These are phyloP conservation scores for Passer domesticus DNA, from an alignment of 2,113 vertebrate genomes.

Conservation along the genomic window DNA sequence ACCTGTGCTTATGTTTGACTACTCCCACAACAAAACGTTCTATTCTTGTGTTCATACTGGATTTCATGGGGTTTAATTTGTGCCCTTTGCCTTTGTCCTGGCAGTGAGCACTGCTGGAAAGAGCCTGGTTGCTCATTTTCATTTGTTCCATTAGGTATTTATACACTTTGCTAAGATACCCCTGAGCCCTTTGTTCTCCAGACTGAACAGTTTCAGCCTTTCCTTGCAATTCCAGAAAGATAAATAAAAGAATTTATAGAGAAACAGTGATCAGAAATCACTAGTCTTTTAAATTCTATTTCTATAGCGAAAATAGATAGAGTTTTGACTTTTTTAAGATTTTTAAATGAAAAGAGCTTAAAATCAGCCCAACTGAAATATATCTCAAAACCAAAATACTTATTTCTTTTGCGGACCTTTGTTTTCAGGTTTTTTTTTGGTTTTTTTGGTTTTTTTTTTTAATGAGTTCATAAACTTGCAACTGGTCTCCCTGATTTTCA, in stretches of 20 bases:
- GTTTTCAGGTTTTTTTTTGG: neutral
- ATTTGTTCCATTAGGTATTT: neutral
- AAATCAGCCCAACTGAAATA: neutral
- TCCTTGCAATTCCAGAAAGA: neutral
- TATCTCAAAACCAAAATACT: neutral
- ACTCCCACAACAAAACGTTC: fast-evolving
- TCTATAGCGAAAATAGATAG: neutral
- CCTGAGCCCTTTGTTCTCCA: neutral
- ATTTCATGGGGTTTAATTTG: neutral
- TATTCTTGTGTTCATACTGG: neutral
- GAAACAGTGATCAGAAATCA: neutral
- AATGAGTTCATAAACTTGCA: neutral
- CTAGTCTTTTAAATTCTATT: fast-evolving
- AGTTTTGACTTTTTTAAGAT: neutral
- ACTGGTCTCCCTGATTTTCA: neutral
- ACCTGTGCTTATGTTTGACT: neutral
- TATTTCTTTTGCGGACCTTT: neutral
- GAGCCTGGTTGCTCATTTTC: neutral
- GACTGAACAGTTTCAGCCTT: neutral
- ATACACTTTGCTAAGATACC: neutral
- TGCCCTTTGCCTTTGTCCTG: neutral
- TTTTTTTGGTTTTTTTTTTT: neutral
- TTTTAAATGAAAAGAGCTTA: neutral
- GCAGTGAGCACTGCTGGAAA: neutral
- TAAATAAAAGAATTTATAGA: neutral